Conservation (phyloP, 2,888 invertebrate genomes). For the Ypsolopha scabrella region DNA sequence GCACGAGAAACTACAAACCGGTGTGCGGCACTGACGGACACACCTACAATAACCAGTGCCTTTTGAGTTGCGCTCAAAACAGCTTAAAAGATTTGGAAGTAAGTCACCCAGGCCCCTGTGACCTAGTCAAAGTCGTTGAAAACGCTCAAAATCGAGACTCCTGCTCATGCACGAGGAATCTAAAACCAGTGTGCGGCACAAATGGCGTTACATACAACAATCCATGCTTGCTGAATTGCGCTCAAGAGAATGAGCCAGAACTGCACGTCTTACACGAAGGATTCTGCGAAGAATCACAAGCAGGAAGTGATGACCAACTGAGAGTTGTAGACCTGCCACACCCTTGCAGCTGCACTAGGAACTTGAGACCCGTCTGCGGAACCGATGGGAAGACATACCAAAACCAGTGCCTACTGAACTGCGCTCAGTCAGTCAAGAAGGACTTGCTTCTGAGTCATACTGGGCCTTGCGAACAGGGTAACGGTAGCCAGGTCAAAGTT, state of each 20-base stretch:
- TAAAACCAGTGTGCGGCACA: constrained; percentile 72
- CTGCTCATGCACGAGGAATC: constrained; percentile 14
- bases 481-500: too few species aligned
- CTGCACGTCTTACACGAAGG: background rate
- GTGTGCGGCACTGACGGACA: constrained; percentile 81
- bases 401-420: background rate
- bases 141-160: background rate
- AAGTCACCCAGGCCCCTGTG: constrained; percentile 12
- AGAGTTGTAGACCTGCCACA: background rate
- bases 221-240: constrained; percentile 74
- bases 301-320: background rate
- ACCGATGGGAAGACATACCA: constrained; percentile 16
- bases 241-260: constrained; percentile 6
- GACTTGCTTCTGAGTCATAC: background rate
- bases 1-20: constrained; percentile 33
- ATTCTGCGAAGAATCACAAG: background rate
- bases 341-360: constrained; percentile 17
- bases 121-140: constrained; percentile 2
- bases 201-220: constrained; percentile 77
- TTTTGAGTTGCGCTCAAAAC: constrained; percentile 62
- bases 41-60: constrained; percentile 76
- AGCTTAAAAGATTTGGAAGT: constrained; percentile 11
- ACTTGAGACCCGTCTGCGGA: constrained; percentile 26
- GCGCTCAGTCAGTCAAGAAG: background rate
- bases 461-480: background rate